phyloP scores from a whole-genome alignment of 1,140 invertebrate species.

The Neuroterus valhalla region DNA sequence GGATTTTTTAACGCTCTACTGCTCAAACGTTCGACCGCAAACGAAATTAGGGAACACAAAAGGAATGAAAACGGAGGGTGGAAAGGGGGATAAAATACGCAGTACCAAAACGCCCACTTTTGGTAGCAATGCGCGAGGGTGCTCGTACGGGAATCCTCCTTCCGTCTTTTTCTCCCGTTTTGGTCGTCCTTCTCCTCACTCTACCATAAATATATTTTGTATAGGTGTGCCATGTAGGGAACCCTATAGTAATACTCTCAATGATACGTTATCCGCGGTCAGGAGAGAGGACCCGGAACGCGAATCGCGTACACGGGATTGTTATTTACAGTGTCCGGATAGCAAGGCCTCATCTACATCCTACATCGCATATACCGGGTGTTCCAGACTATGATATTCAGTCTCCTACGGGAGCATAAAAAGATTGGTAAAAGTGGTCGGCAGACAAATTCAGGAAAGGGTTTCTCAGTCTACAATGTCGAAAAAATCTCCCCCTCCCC shows the following conservation, averaged over 20 bases:
- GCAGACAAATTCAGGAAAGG: too few species aligned
- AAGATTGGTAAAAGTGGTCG: too few species aligned
- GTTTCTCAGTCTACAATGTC: too few species aligned
- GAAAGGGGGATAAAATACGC: conserved; percentile 58
- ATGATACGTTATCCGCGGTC: conserved; percentile 5
- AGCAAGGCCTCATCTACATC: not conserved
- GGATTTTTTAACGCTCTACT: conserved; percentile 43
- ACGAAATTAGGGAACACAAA: conserved; percentile 61
- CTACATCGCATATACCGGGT: not conserved
- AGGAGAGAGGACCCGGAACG: conserved; percentile 26
- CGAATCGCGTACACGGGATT: not conserved
- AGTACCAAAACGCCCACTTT: conserved; percentile 57
- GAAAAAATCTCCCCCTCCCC: too few species aligned
- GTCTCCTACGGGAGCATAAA: too few species aligned
- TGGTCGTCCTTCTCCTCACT: conserved; percentile 35
- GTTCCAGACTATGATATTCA: not conserved
- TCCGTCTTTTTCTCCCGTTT: conserved; percentile 48
- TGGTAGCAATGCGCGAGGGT: conserved; percentile 28
- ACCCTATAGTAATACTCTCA: conserved; percentile 11
- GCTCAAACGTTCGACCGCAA: conserved; percentile 60
- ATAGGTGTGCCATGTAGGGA: not conserved
- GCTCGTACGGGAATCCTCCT: conserved; percentile 42
- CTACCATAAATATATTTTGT: conserved; percentile 59
- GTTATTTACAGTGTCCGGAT: conserved; percentile 1
- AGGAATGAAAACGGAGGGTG: conserved; percentile 48